A percentile compares a stretch with the other conserved stretches of the same genome.
These are phyloP conservation scores for Pocillopora damicornis DNA, from an alignment of 64 coral and sea anemone genomes.

Conservation along the genomic window DNA sequence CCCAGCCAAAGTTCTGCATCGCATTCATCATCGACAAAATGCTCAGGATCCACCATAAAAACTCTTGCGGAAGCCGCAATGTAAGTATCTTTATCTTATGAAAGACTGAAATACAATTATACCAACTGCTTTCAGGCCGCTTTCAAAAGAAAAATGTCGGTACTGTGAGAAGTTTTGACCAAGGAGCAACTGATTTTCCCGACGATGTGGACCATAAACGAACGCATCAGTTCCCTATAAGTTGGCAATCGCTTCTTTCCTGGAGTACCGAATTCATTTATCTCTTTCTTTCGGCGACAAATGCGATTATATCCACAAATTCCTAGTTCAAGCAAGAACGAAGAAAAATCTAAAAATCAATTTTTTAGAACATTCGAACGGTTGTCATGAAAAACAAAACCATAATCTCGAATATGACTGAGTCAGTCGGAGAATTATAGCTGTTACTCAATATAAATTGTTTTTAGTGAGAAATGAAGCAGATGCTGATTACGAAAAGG, in stretches of 20 bases:
- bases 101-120: too few relatives aligned
- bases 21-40: not conserved
- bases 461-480: too few relatives aligned
- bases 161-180: not conserved
- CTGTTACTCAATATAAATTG: too few relatives aligned
- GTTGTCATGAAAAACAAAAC: too few relatives aligned
- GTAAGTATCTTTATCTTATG: slow-evolving; percentile 8
- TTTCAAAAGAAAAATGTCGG: not conserved
- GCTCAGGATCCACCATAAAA: slow-evolving; percentile 1
- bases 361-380: too few relatives aligned
- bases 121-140: not conserved
- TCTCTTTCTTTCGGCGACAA: not conserved
- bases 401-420: too few relatives aligned
- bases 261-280: not conserved
- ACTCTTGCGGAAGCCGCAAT: slow-evolving; percentile 4
- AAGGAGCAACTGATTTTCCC: not conserved
- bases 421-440: too few relatives aligned
- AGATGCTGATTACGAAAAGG: too few relatives aligned
- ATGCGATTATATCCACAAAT: not conserved
- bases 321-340: not conserved
- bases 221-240: not conserved
- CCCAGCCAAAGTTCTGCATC: slow-evolving; percentile 8
- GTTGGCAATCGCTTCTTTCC: not conserved
- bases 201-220: slow-evolving; percentile 1
- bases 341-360: too few relatives aligned